phyloP scores from a whole-genome alignment of 2,113 vertebrate genomes.

The Clarias batrachus region DNA sequence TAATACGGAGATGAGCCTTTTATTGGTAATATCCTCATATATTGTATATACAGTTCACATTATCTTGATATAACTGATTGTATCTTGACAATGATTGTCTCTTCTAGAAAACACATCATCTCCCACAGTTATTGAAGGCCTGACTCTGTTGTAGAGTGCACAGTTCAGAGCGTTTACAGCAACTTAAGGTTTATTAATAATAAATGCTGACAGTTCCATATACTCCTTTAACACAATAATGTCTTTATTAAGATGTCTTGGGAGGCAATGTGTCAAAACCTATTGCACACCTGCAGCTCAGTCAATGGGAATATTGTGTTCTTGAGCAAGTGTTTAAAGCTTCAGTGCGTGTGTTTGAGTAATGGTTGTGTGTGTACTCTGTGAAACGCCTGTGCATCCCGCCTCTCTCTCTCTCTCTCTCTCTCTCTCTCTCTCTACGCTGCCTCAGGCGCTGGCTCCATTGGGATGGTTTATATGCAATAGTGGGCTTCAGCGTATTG shows the following conservation, averaged over 20 bases:
- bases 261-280: constrained; percentile 46
- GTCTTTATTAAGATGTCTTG: constrained; percentile 51
- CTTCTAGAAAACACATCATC: constrained; percentile 16
- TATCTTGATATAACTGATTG: background rate
- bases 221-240: constrained; percentile 51
- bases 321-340: constrained; percentile 38
- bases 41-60: background rate
- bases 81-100: background rate
- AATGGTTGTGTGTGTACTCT: constrained; percentile 39
- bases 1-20: background rate
- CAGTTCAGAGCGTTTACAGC: constrained; percentile 29
- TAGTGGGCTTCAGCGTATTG: constrained; percentile 64
- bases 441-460: constrained; percentile 62
- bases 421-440: constrained; percentile 24
- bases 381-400: constrained; percentile 41
- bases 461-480: constrained; percentile 64
- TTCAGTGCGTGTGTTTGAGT: constrained; percentile 33
- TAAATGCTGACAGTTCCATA: constrained; percentile 45
- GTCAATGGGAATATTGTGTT: constrained; percentile 45
- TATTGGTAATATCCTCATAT: background rate
- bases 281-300: constrained; percentile 52
- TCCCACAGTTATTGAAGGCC: constrained; percentile 12
- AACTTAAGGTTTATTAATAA: constrained; percentile 50
- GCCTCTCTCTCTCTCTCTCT: constrained; percentile 15
- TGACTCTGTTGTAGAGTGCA: constrained; percentile 14